These are phyloP conservation scores for Rhinoptilus africanus DNA, from an alignment of 2,113 vertebrate species.

Conservation along the genomic window DNA sequence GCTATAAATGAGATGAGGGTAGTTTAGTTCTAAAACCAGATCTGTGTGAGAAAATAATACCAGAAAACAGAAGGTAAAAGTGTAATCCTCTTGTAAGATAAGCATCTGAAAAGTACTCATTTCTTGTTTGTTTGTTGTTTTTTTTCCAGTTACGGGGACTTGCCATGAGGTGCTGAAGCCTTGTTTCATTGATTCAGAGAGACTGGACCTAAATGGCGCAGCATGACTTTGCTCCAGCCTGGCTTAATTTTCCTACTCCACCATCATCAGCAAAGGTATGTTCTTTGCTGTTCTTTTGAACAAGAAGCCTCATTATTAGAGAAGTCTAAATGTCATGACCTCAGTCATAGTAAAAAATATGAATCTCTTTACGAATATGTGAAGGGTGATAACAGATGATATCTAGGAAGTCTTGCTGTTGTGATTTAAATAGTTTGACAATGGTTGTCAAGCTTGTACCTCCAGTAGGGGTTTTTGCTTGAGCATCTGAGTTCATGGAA, in stretches of 20 bases:
- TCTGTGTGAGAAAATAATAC: not conserved
- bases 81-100: not conserved
- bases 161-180: conserved; percentile 79
- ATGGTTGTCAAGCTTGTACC: not conserved
- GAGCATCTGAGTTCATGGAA: not conserved
- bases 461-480: not conserved
- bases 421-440: not conserved
- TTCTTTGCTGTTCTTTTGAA: not conserved
- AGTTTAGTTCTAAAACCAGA: not conserved
- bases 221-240: conserved; percentile 86
- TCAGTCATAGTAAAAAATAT: not conserved
- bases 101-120: not conserved
- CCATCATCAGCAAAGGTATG: conserved; percentile 79
- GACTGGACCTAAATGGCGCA: conserved; percentile 86
- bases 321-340: not conserved
- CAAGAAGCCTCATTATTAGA: not conserved
- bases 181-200: conserved; percentile 70
- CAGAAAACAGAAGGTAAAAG: not conserved
- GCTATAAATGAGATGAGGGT: not conserved
- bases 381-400: not conserved
- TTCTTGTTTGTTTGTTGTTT: not conserved
- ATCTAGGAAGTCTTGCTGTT: not conserved
- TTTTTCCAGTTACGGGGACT: conserved; percentile 66
- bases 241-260: conserved; percentile 72
- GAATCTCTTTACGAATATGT: not conserved